phyloP scores from a whole-genome alignment of 2,888 invertebrate species.

The Tipula vernalis region DNA sequence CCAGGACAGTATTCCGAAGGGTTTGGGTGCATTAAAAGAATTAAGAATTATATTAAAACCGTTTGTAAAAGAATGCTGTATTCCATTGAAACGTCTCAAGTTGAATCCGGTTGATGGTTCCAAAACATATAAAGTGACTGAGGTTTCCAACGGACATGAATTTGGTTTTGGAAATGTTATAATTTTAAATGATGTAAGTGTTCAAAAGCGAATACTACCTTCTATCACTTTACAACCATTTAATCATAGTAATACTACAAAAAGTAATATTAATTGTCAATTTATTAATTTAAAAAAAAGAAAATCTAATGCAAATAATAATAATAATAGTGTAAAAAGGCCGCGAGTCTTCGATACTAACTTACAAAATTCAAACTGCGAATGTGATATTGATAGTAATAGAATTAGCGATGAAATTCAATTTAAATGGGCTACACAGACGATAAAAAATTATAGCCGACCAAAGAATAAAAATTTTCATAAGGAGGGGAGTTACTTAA shows the following conservation, averaged over 20 bases:
- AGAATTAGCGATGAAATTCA: neutral
- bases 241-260: neutral
- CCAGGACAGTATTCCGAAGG: neutral
- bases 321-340: neutral
- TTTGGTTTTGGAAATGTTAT: neutral
- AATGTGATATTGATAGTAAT: neutral
- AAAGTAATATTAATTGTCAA: neutral
- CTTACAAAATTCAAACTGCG: neutral
- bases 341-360: neutral
- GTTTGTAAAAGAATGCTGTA: neutral
- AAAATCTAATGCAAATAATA: neutral
- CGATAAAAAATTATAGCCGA: neutral
- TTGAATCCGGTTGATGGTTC: neutral
- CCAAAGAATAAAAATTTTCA: neutral
- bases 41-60: neutral
- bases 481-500: neutral
- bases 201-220: neutral
- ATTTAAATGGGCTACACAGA: neutral
- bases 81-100: neutral
- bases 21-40: neutral
- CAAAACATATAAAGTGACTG: neutral
- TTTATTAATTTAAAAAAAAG: neutral
- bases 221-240: neutral
- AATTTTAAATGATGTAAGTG: neutral
- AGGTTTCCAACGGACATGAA: neutral